Evolutionary conservation across 2,113 vertebrate species (phyloP).

Genomic region (Scopus umbretta): DNA sequence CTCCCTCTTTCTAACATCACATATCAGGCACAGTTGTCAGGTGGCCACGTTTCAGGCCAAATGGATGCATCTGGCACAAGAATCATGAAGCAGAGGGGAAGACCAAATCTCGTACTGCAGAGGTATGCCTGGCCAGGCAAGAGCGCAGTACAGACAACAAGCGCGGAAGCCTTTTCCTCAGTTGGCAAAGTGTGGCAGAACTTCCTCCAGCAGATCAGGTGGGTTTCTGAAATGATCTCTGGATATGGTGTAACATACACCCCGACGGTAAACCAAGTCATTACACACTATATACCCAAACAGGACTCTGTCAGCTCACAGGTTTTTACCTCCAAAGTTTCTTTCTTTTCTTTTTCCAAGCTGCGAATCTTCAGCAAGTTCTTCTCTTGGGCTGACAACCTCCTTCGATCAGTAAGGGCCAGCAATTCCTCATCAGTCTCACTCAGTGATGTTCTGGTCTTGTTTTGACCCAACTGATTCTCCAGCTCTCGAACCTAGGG

Average conservation of each 20-base stretch:
- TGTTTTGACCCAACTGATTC: conserved; percentile 75
- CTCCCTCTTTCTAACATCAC: neutral
- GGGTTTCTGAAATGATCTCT: neutral
- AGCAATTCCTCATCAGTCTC: conserved; percentile 63
- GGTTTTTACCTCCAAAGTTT: conserved; percentile 78
- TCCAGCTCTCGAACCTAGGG: conserved; percentile 88
- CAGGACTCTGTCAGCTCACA: neutral
- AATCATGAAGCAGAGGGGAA: neutral
- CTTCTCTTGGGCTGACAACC: conserved; percentile 73
- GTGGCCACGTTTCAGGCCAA: neutral
- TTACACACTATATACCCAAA: neutral
- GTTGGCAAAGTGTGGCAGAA: neutral
- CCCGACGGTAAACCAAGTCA: neutral
- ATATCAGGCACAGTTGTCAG: neutral
- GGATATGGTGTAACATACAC: neutral
- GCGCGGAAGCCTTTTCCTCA: neutral
- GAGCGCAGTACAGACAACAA: neutral
- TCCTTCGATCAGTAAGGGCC: conserved; percentile 50
- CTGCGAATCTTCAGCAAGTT: conserved; percentile 81
- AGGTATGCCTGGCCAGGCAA: neutral
- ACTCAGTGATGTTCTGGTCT: conserved; percentile 39
- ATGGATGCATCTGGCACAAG: neutral
- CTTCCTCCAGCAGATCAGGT: neutral
- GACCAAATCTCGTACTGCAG: neutral
- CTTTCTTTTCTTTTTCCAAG: conserved; percentile 85